Percentiles rank a stretch among this genome's conserved stretches.
phyloP scores from a whole-genome alignment of 2,113 vertebrate genomes.

The Onychorhynchus coronatus region DNA sequence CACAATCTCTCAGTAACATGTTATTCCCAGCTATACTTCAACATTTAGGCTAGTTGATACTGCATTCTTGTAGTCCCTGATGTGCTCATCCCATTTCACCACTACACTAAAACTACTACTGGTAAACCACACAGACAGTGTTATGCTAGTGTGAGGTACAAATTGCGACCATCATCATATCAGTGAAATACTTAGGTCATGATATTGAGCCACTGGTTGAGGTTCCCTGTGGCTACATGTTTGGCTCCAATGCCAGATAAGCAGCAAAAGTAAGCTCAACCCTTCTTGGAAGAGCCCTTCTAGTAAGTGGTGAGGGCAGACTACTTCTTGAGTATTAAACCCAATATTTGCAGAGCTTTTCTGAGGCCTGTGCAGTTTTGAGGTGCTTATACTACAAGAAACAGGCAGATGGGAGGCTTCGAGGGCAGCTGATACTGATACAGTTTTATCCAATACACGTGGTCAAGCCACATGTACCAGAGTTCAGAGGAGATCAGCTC shows the following conservation, averaged over 20 bases:
- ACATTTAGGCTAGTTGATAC: not conserved
- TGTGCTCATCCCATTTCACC: not conserved
- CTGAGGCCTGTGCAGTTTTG: not conserved
- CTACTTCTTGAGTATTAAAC: accelerated
- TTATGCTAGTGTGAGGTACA: not conserved
- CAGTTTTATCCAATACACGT: not conserved
- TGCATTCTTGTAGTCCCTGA: not conserved
- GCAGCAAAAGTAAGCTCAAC: not conserved
- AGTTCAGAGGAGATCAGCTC: not conserved
- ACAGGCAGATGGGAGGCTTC: not conserved
- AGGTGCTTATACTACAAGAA: not conserved
- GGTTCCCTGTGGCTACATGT: accelerated
- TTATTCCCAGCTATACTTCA: slow-evolving; percentile 8
- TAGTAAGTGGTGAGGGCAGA: accelerated
- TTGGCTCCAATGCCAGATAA: not conserved
- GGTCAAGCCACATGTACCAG: accelerated
- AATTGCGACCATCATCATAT: not conserved
- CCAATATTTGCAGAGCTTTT: not conserved
- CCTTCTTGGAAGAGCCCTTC: not conserved
- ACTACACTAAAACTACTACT: not conserved
- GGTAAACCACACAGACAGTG: accelerated
- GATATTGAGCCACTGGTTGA: not conserved
- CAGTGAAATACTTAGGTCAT: not conserved
- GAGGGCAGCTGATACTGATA: not conserved
- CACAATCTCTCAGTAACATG: not conserved